Percentiles rank a stretch among this genome's conserved stretches.
Evolutionary conservation across 1,140 invertebrate genomes (phyloP).

Genomic region (Lordiphosa stackelbergi): DNA sequence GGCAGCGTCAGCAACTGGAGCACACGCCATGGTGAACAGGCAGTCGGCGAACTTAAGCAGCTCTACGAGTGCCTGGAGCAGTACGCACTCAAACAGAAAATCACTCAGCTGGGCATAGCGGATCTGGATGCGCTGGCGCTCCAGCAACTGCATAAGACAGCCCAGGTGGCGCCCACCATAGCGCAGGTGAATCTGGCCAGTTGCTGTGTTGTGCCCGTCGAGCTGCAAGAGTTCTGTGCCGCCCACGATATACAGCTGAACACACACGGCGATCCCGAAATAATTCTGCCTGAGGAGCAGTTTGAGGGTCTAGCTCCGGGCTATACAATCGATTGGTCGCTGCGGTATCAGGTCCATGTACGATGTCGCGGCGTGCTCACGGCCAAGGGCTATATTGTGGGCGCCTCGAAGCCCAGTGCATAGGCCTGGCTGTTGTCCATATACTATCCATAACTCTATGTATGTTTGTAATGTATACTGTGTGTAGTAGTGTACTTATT

Average conservation of each 20-base stretch:
- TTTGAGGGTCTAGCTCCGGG: constrained; percentile 52
- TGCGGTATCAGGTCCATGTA: constrained; percentile 90
- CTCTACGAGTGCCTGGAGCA: constrained; percentile 78
- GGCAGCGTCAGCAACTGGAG: constrained; percentile 73
- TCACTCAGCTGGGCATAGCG: constrained; percentile 89
- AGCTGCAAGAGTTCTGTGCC: constrained; percentile 92
- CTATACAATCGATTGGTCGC: constrained; percentile 81
- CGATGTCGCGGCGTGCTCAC: constrained; percentile 93
- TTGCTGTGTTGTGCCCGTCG: constrained; percentile 96
- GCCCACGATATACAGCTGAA: constrained; percentile 94
- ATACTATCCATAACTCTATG: constrained; percentile 48
- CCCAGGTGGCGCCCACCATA: constrained; percentile 91
- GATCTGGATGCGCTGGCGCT: constrained; percentile 92
- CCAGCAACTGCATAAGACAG: constrained; percentile 86
- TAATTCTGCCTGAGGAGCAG: constrained; percentile 78
- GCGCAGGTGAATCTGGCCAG: constrained; percentile 96
- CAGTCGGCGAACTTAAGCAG: constrained; percentile 79
- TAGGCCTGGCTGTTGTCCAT: constrained; percentile 30
- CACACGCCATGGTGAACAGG: constrained; percentile 56
- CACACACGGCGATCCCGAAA: constrained; percentile 95
- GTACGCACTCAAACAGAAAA: constrained; percentile 64
- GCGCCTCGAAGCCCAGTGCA: constrained; percentile 49
- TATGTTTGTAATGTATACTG: constrained; percentile 34
- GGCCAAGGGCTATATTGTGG: constrained; percentile 88
- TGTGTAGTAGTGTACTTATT: constrained; percentile 63